These are phyloP conservation scores for Premnoplex brunnescens DNA, from an alignment of 2,797 vertebrate genomes.

Conservation along the genomic window DNA sequence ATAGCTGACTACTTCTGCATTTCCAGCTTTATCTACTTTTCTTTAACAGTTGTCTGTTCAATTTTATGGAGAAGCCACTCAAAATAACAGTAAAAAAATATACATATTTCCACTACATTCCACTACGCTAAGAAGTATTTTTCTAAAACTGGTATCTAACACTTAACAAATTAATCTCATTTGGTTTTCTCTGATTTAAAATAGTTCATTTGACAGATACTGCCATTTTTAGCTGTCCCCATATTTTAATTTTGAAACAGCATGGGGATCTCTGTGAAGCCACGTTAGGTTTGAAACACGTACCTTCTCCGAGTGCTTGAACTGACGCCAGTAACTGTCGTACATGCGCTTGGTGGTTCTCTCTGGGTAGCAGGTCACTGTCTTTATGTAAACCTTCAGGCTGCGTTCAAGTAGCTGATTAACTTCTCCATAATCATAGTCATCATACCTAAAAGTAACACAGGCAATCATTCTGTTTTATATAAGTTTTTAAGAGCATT, in stretches of 20 bases:
- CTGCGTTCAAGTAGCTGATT: conserved; percentile 87
- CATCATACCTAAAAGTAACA: conserved; percentile 81
- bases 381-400: conserved; percentile 89
- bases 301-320: conserved; percentile 88
- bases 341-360: conserved; percentile 87
- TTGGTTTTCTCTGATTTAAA: neutral
- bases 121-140: neutral
- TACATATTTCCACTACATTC: neutral
- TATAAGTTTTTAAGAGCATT: neutral
- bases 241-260: neutral
- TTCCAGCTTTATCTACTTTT: neutral
- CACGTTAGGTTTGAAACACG: neutral
- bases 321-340: conserved; percentile 85
- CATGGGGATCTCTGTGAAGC: neutral
- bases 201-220: neutral
- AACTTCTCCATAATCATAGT: conserved; percentile 87
- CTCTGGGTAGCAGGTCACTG: conserved; percentile 88
- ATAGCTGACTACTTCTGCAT: neutral
- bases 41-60: neutral
- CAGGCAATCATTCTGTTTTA: neutral
- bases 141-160: neutral
- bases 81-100: neutral
- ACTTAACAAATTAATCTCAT: neutral
- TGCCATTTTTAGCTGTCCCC: neutral
- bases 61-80: neutral